These are phyloP conservation scores for Limnephilus marmoratus DNA, from an alignment of 2,888 invertebrate genomes.

Conservation along the genomic window DNA sequence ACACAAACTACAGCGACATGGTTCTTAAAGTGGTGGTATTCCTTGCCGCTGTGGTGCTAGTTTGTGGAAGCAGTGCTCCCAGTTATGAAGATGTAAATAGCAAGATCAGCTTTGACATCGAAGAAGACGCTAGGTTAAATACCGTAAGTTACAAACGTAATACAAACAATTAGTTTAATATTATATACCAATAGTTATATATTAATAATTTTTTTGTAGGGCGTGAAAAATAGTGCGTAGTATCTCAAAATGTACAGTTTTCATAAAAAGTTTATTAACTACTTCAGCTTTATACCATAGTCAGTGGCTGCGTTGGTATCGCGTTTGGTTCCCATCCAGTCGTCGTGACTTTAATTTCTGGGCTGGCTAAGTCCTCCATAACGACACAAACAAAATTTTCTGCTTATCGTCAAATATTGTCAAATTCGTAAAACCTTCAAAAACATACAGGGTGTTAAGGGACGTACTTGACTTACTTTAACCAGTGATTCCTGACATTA, in stretches of 20 bases:
- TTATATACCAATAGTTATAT: not conserved
- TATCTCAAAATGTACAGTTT: not conserved
- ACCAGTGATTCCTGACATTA: too few species aligned
- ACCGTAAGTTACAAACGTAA: constrained; percentile 51
- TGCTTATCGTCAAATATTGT: too few species aligned
- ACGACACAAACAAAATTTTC: too few species aligned
- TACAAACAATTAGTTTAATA: not conserved
- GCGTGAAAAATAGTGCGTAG: not conserved
- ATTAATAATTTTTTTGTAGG: not conserved
- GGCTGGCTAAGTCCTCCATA: too few species aligned
- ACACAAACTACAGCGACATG: not conserved
- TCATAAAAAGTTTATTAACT: not conserved
- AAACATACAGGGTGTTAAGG: too few species aligned
- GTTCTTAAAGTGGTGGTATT: constrained; percentile 14
- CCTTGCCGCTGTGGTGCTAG: constrained; percentile 8
- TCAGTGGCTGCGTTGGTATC: too few species aligned
- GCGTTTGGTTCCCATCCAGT: too few species aligned
- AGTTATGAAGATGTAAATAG: constrained; percentile 2
- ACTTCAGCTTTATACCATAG: too few species aligned
- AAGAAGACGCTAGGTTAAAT: constrained; percentile 61
- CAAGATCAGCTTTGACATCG: constrained; percentile 3
- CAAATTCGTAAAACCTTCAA: too few species aligned
- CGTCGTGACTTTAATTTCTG: too few species aligned
- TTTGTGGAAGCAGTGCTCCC: constrained; percentile 45
- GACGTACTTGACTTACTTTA: too few species aligned